phyloP scores from a whole-genome alignment of 1,140 invertebrate species.

The Lepidurus arcticus region DNA sequence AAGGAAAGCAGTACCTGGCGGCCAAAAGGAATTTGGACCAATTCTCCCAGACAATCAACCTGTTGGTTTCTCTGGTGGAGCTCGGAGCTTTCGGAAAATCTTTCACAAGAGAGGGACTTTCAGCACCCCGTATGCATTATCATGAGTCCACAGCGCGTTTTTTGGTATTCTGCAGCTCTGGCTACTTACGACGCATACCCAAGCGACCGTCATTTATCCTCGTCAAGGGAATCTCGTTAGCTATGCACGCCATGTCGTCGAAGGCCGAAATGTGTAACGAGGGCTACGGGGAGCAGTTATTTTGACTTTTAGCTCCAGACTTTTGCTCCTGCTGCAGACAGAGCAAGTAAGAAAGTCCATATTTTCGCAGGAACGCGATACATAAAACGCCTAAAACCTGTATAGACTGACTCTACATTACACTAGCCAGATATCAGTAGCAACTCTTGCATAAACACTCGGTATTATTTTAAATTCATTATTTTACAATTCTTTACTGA shows the following conservation, averaged over 20 bases:
- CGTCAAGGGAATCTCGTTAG: slow-evolving; percentile 21
- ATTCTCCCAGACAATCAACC: neutral
- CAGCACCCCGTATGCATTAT: slow-evolving; percentile 13
- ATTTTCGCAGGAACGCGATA: neutral
- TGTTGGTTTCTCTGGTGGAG: neutral
- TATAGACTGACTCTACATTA: too few relatives aligned
- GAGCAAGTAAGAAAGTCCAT: neutral
- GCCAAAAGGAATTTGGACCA: neutral
- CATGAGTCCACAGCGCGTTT: neutral
- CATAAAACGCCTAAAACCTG: too few relatives aligned
- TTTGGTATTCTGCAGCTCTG: slow-evolving; percentile 10
- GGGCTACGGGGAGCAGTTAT: neutral
- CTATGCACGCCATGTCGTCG: slow-evolving; percentile 9
- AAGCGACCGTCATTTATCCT: slow-evolving; percentile 18
- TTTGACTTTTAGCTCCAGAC: slow-evolving; percentile 5
- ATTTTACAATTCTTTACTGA: too few relatives aligned
- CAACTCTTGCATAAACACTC: too few relatives aligned
- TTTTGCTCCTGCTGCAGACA: slow-evolving; percentile 4
- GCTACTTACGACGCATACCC: neutral
- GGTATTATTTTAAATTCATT: too few relatives aligned
- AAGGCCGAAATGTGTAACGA: slow-evolving; percentile 21
- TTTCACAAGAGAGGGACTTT: neutral
- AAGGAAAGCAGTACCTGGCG: slow-evolving; percentile 2
- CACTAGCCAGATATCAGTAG: too few relatives aligned
- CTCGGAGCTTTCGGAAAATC: neutral